A percentile compares a stretch with the other conserved stretches of the same genome.
Evolutionary conservation across 2,113 vertebrate species (phyloP).

Genomic region (Rhodinocichla rosea): DNA sequence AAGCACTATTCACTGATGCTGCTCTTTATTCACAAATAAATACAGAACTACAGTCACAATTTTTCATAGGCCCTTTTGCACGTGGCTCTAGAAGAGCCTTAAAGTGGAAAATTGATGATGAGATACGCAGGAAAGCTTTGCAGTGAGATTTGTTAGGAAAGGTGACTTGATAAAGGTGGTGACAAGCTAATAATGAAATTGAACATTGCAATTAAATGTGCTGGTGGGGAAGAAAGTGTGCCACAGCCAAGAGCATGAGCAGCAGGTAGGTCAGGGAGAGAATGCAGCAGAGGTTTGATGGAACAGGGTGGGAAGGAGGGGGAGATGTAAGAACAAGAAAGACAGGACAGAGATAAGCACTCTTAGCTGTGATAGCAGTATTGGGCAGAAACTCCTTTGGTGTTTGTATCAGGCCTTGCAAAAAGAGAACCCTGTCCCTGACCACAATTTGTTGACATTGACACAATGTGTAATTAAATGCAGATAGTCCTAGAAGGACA

Average conservation of each 20-base stretch:
- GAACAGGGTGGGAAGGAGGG: neutral
- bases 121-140: neutral
- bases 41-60: neutral
- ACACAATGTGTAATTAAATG: conserved; percentile 24
- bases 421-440: neutral
- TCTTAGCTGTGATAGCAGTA: neutral
- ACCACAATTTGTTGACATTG: neutral
- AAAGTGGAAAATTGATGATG: neutral
- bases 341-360: conserved; percentile 1
- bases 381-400: neutral
- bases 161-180: conserved; percentile 9
- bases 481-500: conserved; percentile 6
- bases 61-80: neutral
- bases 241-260: neutral
- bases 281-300: neutral
- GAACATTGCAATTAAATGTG: conserved; percentile 24
- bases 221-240: conserved; percentile 15
- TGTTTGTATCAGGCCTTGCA: neutral
- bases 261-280: neutral
- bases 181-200: conserved; percentile 46
- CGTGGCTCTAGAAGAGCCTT: neutral
- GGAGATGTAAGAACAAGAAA: conserved; percentile 1
- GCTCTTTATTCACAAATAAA: conserved; percentile 34
- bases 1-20: conserved; percentile 18
- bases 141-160: neutral